phyloP scores from a whole-genome alignment of 2,113 vertebrate genomes.

The Bettongia penicillata region DNA sequence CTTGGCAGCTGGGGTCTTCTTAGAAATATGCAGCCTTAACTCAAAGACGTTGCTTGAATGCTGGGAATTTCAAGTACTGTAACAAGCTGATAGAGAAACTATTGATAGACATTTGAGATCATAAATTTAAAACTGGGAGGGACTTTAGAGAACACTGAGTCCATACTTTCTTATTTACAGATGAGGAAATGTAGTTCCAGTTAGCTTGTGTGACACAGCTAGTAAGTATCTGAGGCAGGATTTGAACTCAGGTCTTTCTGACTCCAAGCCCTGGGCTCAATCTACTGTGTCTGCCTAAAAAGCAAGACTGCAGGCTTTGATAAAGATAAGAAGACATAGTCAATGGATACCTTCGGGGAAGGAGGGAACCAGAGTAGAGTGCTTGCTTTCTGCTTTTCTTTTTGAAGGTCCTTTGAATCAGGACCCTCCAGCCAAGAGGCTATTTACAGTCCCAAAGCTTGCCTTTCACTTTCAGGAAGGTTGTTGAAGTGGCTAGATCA shows the following conservation, averaged over 20 bases:
- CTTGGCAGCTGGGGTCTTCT: no score
- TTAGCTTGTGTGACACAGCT: not conserved
- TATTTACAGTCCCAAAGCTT: not conserved
- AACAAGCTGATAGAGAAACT: not conserved
- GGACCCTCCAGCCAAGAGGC: not conserved
- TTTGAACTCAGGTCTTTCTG: not conserved
- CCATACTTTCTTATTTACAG: not conserved
- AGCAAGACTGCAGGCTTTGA: not conserved
- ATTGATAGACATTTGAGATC: not conserved
- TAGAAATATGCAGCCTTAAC: not conserved
- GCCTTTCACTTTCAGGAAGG: not conserved
- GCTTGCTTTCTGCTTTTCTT: not conserved
- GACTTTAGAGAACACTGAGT: not conserved
- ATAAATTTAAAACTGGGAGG: not conserved
- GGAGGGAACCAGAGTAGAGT: not conserved
- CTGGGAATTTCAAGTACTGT: not conserved
- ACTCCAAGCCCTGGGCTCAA: no score
- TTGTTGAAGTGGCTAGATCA: not conserved
- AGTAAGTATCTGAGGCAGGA: not conserved
- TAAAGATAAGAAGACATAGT: not conserved
- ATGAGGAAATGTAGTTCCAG: not conserved
- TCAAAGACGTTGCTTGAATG: not conserved
- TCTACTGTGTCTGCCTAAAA: not conserved
- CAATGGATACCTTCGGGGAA: not conserved
- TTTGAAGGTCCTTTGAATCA: constrained; percentile 11